phyloP scores from a whole-genome alignment of 2,113 vertebrate genomes.

The Haemorhous mexicanus region DNA sequence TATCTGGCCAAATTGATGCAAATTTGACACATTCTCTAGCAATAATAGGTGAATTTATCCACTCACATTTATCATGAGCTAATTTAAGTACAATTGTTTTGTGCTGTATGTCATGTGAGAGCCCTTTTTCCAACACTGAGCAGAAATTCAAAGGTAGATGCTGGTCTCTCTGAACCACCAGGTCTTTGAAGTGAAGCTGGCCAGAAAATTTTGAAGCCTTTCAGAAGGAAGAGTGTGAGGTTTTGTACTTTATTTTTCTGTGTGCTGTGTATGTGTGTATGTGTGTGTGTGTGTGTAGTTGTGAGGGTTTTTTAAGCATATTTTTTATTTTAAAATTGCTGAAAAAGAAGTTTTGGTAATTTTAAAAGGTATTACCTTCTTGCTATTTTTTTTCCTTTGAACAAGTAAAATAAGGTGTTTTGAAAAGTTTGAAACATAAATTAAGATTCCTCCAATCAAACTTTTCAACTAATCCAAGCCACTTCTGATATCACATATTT shows the following conservation, averaged over 20 bases:
- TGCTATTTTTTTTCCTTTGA: not conserved
- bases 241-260: not conserved
- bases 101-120: not conserved
- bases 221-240: not conserved
- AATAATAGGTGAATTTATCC: not conserved
- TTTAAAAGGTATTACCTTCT: not conserved
- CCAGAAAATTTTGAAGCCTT: not conserved
- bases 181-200: not conserved
- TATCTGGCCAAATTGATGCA: not conserved
- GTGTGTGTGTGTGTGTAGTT: not conserved
- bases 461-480: not conserved
- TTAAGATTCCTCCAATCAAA: not conserved
- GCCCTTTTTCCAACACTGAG: not conserved
- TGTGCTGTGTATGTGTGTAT: not conserved
- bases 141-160: not conserved
- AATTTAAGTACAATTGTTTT: not conserved
- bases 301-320: fast-evolving
- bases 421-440: not conserved
- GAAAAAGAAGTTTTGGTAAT: not conserved
- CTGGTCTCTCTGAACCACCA: not conserved
- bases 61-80: not conserved
- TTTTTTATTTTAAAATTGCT: not conserved
- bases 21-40: not conserved
- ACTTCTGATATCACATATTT: not conserved
- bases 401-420: not conserved